A percentile compares a stretch with the other conserved stretches of the same genome.
Conservation (phyloP, 2,113 vertebrate species). For the Lycocorax pyrrhopterus region DNA sequence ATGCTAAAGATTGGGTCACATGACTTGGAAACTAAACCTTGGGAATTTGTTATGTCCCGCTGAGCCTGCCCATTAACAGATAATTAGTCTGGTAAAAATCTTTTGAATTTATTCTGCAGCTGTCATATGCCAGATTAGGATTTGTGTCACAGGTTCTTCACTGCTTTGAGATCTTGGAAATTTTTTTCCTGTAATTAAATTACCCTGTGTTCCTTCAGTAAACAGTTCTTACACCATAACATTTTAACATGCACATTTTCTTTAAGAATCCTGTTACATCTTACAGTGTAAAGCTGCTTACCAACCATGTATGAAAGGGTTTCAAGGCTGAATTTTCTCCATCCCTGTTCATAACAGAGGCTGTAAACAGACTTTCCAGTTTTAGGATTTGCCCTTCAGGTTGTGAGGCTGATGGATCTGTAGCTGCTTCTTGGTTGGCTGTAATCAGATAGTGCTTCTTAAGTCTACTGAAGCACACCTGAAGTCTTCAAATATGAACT, state of each 20-base stretch:
- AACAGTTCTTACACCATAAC: neutral
- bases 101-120: conserved; percentile 70
- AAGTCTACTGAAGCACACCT: neutral
- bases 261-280: neutral
- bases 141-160: conserved; percentile 47
- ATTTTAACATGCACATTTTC: neutral
- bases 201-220: neutral
- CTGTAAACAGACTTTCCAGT: neutral
- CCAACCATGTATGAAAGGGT: neutral
- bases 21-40: conserved; percentile 57
- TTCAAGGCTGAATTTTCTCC: neutral
- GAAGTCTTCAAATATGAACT: neutral
- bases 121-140: conserved; percentile 67
- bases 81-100: conserved; percentile 74
- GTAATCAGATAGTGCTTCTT: neutral
- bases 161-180: neutral
- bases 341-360: neutral
- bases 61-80: conserved; percentile 67
- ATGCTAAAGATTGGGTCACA: conserved; percentile 38
- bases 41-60: conserved; percentile 62
- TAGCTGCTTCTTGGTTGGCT: neutral
- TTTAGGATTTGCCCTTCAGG: neutral
- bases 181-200: conserved; percentile 1
- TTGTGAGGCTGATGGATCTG: neutral
- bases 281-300: neutral